Percentiles rank a stretch among this genome's conserved stretches.
Conservation (phyloP, 2,113 vertebrate species). For the Tragelaphus scriptus region DNA sequence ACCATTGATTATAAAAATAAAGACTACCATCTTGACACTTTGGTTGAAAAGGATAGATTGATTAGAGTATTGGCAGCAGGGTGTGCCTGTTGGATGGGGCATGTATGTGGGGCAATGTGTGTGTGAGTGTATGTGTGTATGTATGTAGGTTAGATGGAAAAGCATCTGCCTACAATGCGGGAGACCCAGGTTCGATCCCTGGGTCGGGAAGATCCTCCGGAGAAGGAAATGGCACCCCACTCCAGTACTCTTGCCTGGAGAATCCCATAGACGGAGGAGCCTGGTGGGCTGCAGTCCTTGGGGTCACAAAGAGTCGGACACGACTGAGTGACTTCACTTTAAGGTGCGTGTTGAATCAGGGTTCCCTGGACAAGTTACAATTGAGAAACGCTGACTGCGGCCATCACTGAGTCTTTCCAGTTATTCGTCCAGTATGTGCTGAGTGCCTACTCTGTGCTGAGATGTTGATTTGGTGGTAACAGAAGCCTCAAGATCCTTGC, state of each 20-base stretch:
- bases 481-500: background rate
- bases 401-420: background rate
- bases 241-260: background rate
- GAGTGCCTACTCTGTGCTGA: background rate
- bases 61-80: background rate
- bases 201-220: background rate
- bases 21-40: background rate
- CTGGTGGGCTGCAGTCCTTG: background rate
- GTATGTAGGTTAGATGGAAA: background rate
- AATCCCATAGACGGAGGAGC: background rate
- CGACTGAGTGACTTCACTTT: background rate
- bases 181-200: background rate
- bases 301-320: background rate
- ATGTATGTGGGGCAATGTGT: background rate
- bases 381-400: background rate
- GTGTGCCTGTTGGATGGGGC: background rate
- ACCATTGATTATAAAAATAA: background rate
- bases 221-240: background rate
- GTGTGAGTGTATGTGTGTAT: rapidly evolving
- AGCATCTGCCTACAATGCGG: background rate
- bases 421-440: background rate
- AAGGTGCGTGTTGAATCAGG: background rate
- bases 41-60: background rate
- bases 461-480: background rate
- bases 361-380: background rate